Evolutionary conservation across 2,113 vertebrate genomes (phyloP).

Genomic region (Acanthochromis polyacanthus): DNA sequence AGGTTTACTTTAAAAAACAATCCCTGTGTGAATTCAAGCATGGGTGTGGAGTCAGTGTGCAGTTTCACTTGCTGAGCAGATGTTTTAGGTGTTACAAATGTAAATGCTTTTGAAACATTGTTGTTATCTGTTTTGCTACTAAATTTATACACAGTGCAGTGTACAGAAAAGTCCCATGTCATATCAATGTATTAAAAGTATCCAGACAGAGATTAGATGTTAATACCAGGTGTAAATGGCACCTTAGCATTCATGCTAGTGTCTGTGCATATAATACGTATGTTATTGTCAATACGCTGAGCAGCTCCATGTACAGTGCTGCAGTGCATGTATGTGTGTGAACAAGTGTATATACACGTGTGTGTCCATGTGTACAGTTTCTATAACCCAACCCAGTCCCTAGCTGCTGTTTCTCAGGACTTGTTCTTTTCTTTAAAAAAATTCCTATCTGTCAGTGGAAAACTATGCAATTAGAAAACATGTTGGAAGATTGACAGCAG

Average conservation of each 20-base stretch:
- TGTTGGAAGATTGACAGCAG: constrained; percentile 76
- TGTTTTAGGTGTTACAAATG: too few species aligned
- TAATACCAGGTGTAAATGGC: neutral
- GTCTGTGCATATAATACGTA: too few species aligned
- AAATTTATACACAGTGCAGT: too few species aligned
- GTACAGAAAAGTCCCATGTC: too few species aligned
- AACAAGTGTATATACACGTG: neutral
- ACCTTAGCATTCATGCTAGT: too few species aligned
- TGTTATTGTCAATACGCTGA: too few species aligned
- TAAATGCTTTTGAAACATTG: too few species aligned
- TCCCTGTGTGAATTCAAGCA: neutral
- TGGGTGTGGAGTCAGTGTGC: neutral
- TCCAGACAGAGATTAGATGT: neutral
- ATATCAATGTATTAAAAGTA: neutral
- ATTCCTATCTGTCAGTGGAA: constrained; percentile 66
- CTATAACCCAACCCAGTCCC: constrained; percentile 38
- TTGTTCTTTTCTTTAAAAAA: constrained; percentile 21
- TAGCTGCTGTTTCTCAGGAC: constrained; percentile 63
- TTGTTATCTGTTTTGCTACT: too few species aligned
- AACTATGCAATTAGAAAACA: constrained; percentile 76
- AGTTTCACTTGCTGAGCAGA: too few species aligned
- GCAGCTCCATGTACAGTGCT: too few species aligned
- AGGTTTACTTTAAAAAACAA: neutral
- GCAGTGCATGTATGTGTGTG: too few species aligned
- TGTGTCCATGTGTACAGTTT: constrained; percentile 25